These are phyloP conservation scores for Drosophila eohydei DNA, from an alignment of 2,888 invertebrate genomes.

Conservation along the genomic window DNA sequence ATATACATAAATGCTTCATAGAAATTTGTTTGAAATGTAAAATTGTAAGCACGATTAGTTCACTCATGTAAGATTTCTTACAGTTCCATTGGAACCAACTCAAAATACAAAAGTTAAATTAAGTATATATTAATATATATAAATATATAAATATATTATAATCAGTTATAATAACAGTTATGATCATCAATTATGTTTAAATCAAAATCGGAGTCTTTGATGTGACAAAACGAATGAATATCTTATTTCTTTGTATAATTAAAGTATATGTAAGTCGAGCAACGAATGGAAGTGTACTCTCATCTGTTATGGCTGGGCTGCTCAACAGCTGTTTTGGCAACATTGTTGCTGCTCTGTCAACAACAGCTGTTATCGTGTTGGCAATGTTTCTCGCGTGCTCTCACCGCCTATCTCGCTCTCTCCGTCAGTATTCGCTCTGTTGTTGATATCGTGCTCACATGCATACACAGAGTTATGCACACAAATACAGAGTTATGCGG, in stretches of 20 bases:
- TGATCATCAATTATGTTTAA: neutral
- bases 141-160: no score
- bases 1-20: neutral
- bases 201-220: accelerated
- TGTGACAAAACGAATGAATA: neutral
- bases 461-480: slow-evolving; percentile 12
- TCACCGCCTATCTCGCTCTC: neutral
- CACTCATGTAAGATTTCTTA: no score
- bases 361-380: slow-evolving; percentile 68
- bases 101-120: neutral
- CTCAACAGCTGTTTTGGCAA: slow-evolving; percentile 81
- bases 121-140: no score
- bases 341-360: slow-evolving; percentile 67
- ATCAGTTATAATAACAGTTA: no score
- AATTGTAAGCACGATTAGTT: no score
- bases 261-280: slow-evolving; percentile 10
- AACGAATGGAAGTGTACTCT: neutral
- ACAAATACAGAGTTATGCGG: slow-evolving; percentile 44
- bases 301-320: slow-evolving; percentile 40
- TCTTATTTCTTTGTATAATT: neutral
- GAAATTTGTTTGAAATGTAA: neutral
- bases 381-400: slow-evolving; percentile 16
- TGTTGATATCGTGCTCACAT: slow-evolving; percentile 46
- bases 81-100: neutral
- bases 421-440: slow-evolving; percentile 26